Conservation (phyloP, 1,140 invertebrate genomes). For the Bilobella aurantiaca region DNA sequence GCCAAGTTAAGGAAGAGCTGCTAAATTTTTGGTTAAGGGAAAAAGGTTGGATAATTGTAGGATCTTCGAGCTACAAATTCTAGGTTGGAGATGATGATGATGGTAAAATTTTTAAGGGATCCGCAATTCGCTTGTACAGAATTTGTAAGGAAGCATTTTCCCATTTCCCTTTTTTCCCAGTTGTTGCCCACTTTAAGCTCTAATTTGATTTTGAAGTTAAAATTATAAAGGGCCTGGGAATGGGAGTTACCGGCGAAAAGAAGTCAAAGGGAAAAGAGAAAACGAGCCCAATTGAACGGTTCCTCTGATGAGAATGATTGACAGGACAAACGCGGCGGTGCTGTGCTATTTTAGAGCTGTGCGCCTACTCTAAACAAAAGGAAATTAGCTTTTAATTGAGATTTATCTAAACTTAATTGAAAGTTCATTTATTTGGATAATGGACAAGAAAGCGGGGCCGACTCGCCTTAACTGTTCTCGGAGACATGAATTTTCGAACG, state of each 20-base stretch:
- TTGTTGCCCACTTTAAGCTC: not conserved
- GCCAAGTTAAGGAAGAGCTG: not conserved
- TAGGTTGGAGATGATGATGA: no score
- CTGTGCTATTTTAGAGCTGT: no score
- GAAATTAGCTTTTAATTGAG: no score
- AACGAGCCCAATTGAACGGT: no score
- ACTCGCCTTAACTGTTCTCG: no score
- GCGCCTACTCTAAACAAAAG: not conserved
- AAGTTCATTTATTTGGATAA: not conserved
- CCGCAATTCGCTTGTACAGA: slow-evolving; percentile 1
- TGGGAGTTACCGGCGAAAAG: not conserved
- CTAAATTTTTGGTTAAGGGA: no score
- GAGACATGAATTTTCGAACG: no score
- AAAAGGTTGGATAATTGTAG: slow-evolving; percentile 8
- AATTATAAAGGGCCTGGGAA: not conserved
- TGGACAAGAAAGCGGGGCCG: no score
- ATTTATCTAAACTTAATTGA: not conserved
- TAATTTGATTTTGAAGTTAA: not conserved
- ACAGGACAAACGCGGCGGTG: not conserved
- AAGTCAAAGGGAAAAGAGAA: not conserved
- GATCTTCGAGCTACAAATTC: no score
- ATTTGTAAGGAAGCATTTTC: not conserved
- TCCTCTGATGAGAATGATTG: no score
- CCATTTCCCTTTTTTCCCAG: no score
- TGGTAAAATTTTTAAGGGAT: not conserved